These are phyloP conservation scores for Albula goreensis DNA, from an alignment of 2,113 vertebrate genomes.

Conservation along the genomic window DNA sequence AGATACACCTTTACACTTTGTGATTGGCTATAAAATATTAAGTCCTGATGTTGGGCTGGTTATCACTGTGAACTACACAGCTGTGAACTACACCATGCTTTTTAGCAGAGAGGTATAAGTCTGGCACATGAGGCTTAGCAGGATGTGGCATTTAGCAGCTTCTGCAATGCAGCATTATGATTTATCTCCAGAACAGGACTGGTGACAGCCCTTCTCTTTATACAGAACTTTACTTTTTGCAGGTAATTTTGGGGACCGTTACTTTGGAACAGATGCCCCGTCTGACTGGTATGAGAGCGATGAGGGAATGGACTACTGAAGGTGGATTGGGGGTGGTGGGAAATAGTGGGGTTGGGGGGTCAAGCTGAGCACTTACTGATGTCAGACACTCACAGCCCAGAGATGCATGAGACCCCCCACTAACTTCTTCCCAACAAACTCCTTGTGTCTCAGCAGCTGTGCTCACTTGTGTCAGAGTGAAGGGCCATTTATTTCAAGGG, in stretches of 20 bases:
- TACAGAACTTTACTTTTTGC: constrained; percentile 2
- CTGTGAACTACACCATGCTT: no score
- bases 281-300: constrained; percentile 77
- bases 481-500: background rate
- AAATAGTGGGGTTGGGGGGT: background rate
- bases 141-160: no score
- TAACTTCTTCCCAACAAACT: background rate
- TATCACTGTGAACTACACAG: no score
- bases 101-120: no score
- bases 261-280: constrained; percentile 84
- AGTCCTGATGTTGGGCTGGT: no score
- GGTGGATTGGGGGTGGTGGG: background rate
- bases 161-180: no score
- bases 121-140: no score
- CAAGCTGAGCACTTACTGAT: background rate
- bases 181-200: no score
- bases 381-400: background rate
- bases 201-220: background rate
- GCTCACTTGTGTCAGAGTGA: background rate
- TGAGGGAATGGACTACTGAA: constrained; percentile 73
- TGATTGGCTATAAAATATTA: no score
- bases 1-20: no score
- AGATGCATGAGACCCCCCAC: background rate
- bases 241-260: constrained; percentile 91
- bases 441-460: background rate